Conservation (phyloP, 2,797 vertebrate species). For the Ctenosaura bakeri region DNA sequence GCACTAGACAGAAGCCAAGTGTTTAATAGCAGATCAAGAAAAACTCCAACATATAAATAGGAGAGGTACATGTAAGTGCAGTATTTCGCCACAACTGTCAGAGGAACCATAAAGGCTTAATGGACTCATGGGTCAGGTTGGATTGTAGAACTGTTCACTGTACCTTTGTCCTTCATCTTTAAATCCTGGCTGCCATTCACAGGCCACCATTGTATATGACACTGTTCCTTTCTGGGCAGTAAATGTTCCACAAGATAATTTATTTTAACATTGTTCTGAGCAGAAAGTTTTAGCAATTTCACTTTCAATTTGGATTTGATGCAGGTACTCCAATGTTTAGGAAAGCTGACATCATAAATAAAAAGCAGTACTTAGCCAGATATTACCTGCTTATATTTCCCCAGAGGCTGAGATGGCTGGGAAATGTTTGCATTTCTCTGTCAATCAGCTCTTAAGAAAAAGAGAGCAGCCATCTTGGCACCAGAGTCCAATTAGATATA, state of each 20-base stretch:
- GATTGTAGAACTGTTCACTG: not conserved
- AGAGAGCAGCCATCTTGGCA: conserved; percentile 25
- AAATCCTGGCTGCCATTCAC: not conserved
- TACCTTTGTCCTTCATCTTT: not conserved
- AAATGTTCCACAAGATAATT: conserved; percentile 32
- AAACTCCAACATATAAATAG: not conserved
- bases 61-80: not conserved
- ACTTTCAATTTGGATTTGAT: conserved; percentile 24
- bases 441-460: conserved; percentile 11
- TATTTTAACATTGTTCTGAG: conserved; percentile 7
- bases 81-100: not conserved
- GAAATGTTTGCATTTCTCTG: conserved; percentile 31
- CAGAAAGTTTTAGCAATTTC: conserved; percentile 36
- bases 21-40: not conserved
- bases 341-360: conserved; percentile 35
- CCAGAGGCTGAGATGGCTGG: conserved; percentile 10
- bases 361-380: not conserved
- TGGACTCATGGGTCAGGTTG: not conserved
- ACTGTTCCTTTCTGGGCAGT: not conserved
- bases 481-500: conserved; percentile 21
- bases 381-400: conserved; percentile 37
- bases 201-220: not conserved
- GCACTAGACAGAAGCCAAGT: not conserved
- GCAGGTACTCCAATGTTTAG: conserved; percentile 6
- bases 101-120: conserved; percentile 14